A percentile compares a stretch with the other conserved stretches of the same genome.
These are phyloP conservation scores for Amphibalanus amphitrite DNA, from an alignment of 1,140 invertebrate species.

Conservation along the genomic window DNA sequence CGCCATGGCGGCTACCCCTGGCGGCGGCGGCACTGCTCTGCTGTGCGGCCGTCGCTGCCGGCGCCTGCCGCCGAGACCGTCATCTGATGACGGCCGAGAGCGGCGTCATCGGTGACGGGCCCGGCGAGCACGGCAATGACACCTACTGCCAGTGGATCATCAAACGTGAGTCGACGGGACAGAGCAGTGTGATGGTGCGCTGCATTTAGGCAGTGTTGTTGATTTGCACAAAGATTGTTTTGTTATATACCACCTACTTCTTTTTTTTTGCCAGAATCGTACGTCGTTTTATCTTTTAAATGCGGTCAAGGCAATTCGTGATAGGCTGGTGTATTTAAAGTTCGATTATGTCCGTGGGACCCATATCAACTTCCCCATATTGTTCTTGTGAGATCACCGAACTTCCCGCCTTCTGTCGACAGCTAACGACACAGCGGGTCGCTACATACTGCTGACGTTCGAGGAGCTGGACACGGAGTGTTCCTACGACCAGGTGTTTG, in stretches of 20 bases:
- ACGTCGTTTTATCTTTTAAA: too few species aligned
- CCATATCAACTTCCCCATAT: too few species aligned
- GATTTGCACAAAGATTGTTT: too few species aligned
- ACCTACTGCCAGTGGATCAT: slow-evolving; percentile 94
- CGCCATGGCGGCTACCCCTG: too few species aligned
- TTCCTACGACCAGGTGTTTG: slow-evolving; percentile 89
- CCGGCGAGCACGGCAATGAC: slow-evolving; percentile 71
- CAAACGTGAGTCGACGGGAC: slow-evolving; percentile 43
- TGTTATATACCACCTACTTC: too few species aligned
- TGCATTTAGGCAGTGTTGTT: slow-evolving; percentile 4
- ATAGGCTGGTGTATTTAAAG: too few species aligned
- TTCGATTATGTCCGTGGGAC: too few species aligned
- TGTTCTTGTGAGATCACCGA: too few species aligned
- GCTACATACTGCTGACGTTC: slow-evolving; percentile 79
- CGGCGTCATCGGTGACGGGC: slow-evolving; percentile 82
- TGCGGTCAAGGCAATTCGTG: too few species aligned
- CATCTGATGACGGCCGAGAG: slow-evolving; percentile 27
- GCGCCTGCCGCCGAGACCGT: slow-evolving; percentile 19
- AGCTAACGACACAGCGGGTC: slow-evolving; percentile 34
- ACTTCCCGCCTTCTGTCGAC: too few species aligned
- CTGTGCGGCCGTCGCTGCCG: too few species aligned
- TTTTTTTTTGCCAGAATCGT: too few species aligned
- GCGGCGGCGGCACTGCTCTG: not conserved
- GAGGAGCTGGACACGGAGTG: slow-evolving; percentile 75
- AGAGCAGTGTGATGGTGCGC: slow-evolving; percentile 8